Base-by-base conservation (phyloP, 2,888 invertebrate genomes). In the Drosophila neotestacea region DNA sequence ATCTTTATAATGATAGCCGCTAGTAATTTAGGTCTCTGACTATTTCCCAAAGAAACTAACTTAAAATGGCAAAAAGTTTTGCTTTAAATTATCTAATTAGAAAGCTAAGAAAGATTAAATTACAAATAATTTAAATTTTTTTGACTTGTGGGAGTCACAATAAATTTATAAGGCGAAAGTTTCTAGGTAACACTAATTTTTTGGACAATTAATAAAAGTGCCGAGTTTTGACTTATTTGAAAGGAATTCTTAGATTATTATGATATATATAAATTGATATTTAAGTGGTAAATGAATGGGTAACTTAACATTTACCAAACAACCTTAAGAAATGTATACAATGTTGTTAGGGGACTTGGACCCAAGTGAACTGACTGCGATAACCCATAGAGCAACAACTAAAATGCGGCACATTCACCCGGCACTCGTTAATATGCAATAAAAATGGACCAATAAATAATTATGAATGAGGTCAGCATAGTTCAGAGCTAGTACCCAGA, bases 371-470 rank as follows among this genome's bases (percentile, higher is more conserved):
- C 87, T 68, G 63, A 28, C 65, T 56, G 65, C 73, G 85, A 81
- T 82, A 82, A 84, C 87, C 82, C 73, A 73, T 51, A 68, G 61
- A 56, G 62, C 62, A 58, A 58, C 34, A 44, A 58, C 44, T 16
- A 1, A 56, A 73, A 61, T 52, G 59, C 50, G 64, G 73, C 84
- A 81, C 87, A 86, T 81, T 86, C 87, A 86, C 85, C 54, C 62
- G 66, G 69, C 73, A 77, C 81, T 85, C 84, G 84, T 86, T 86
- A 88, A 87, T 88, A 86, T 86, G 85, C 85, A 88, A 88, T 86
- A 87, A 87, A 87, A 85, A 81, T 88, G 85, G 81, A 81, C 85
- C 89, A 86, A 86, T 86, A 88, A 86, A 86, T 87, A 88, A 88
- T 88, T 86, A 86, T 86, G 85, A 86, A 86, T 88, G 85, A 88